Evolutionary conservation across 2,888 invertebrate genomes (phyloP), one percentile per base, ranked within the genome.

Genomic region (Beris morrisii): DNA sequence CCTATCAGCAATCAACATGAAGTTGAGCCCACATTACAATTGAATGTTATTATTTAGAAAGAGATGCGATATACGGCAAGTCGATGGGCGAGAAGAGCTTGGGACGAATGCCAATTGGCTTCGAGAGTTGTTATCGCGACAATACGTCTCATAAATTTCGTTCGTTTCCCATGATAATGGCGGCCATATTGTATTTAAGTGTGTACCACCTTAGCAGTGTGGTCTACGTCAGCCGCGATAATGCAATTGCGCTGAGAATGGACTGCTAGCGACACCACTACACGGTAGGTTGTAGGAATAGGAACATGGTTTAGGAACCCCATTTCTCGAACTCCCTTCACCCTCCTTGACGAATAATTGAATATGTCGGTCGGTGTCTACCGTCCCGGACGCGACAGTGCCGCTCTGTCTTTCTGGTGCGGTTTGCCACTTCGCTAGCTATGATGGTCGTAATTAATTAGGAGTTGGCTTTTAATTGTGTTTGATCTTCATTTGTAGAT

Each of bases 391-490:
- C 38, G 43, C 43, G 61, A 50, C 38, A 52, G 38, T 52, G 11
- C 22, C 28, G 46, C 30, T 4, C 45, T 45, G 43, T 28, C 30
- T 4, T 45, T 45, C 13, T 28, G 13, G 9, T 59, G 52, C 30
- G 52, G 61, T 61, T 61, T 61, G 61, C n/a, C 52, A 52, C 38
- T 61, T 38, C 31, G 61, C 38, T 61, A 52, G 38, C 52, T 38
- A 61, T 50, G 61, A 31, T 59, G 58, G 58, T 50, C 28, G 43
- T 61, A 61, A 61, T 61, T 61, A 61, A 61, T 61, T 61, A 61
- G 61, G 22, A 61, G 61, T 52, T 61, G 61, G 31, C 50, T 38
- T 61, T 61, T 43, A 43, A 61, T 61, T 50, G 61, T 50, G 61
- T 61, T 50, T 46, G 50, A 61, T 50, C 22, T 45, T 15, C 61